Evolutionary conservation across 2,797 vertebrate species (phyloP).

Genomic region (Betta splendens): DNA sequence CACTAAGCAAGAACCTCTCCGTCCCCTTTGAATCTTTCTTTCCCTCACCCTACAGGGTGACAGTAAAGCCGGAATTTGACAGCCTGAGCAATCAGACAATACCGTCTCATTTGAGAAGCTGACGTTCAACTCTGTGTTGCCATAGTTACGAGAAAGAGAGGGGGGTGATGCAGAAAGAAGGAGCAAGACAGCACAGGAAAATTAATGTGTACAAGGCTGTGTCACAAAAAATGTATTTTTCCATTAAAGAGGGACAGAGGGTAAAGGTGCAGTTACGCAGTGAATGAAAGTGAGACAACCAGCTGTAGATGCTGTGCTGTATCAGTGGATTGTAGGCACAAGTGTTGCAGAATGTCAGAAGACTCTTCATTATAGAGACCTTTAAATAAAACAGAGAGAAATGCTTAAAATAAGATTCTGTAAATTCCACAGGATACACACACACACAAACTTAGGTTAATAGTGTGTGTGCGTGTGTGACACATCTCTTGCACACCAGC

Average conservation of each 20-base stretch:
- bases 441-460: conserved; percentile 33
- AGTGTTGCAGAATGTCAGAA: conserved; percentile 46
- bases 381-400: conserved; percentile 56
- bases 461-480: conserved; percentile 9
- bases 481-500: conserved; percentile 8
- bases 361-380: conserved; percentile 39
- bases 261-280: conserved; percentile 16
- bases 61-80: conserved; percentile 60
- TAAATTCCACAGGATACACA: conserved; percentile 30
- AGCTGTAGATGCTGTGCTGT: conserved; percentile 50
- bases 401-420: conserved; percentile 47
- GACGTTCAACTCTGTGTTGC: conserved; percentile 77
- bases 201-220: conserved; percentile 74
- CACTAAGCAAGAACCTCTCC: conserved; percentile 21
- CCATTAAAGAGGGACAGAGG: conserved; percentile 41
- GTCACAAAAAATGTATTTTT: conserved; percentile 69
- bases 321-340: conserved; percentile 31
- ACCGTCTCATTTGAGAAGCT: conserved; percentile 71
- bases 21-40: conserved; percentile 2
- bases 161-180: conserved; percentile 29
- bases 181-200: conserved; percentile 63
- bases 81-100: conserved; percentile 65
- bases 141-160: conserved; percentile 76
- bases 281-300: conserved; percentile 23
- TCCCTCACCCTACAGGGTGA: conserved; percentile 39